Base-by-base conservation (phyloP, 2,797 vertebrate species). In the Pelochelys cantorii region DNA sequence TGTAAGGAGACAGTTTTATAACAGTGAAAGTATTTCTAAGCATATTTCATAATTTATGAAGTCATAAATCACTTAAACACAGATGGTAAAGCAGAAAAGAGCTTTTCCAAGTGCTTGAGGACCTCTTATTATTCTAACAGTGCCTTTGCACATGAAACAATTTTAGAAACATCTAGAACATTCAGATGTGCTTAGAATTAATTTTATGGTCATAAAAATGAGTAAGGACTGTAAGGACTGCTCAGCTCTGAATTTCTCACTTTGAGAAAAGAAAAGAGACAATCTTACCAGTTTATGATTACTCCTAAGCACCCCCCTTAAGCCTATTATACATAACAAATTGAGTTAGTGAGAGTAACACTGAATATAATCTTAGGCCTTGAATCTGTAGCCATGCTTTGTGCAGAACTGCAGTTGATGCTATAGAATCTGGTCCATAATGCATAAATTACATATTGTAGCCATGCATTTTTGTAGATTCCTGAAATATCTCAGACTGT, bases 1-100 rank as follows among this genome's bases (percentile, higher is more conserved):
- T 86, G 88, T 88, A 92, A 87, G 75, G 34, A 87, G 94, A 88
- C 89, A 86, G 83, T 93, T 96, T 94, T 95, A 91, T 81, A 85
- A 90, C 88, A 65, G 7, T 85, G 71, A 77, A 55, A 94, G 31
- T 91, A 83, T 95, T 95, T 77, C 77, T 90, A 89, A 94, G 86
- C 0, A 0, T 94, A 62, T 37, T 89, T 95, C 91, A 94, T 59
- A 83, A 84, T 94, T 96, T 93, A 95, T 94, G 87, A 95, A 95
- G 90, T 92, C 71, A 4, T 93, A 95, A 95, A 56, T 96, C 79
- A 91, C n/a, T 53, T 88, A 82, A 52, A 90, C 84, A 87, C 87
- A 96, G 93, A 85, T 93, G 87, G 86, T 83, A 79, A 95, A 86
- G 71, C 92, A 54, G n/a, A 79, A n/a, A 10, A 95, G 83, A 95